Base-by-base conservation (phyloP, 2,113 vertebrate genomes). In the Alosa alosa region DNA sequence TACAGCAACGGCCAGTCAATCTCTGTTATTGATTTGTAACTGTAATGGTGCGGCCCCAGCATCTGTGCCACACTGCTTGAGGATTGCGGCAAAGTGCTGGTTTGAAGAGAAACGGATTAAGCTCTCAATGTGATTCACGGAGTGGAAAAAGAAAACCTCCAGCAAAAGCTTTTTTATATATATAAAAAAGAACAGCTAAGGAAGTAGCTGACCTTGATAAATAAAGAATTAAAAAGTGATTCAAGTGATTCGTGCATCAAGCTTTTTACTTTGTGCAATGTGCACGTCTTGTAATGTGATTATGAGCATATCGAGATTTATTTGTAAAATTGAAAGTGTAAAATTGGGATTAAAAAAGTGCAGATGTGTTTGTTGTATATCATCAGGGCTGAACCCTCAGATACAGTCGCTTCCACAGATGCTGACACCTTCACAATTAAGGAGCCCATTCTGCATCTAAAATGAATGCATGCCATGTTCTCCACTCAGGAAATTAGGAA, bases 1-100 rank as follows among this genome's bases (percentile, higher is more conserved):
- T 72, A 75, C 83, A 83, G 41, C 83, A 92, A 91, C 31, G 39
- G 81, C 85, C 41, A 90, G 90, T 93, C 87, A 87, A 90, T 91
- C 87, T 86, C 64, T 57, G 75, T 46, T 86, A 93, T 91, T 82
- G 90, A 92, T 93, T 90, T 86, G 85, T 78, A 86, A 78, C 78
- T 89, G 82, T 82, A 84, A 86, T 88, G 88, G 68, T 87, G 68
- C 45, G 81, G 85, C 55, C 82, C 82, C 44, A 84, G 60, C 50
- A 31, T 55, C 44, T 52, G 57, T 44, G 75, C 82, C 68, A 41
- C 60, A 84, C 39, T 52, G n/a, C n/a, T 44, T 10, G 49, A 68
- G 52, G 78, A 72, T 72, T 72, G 64, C 64, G 36, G 36, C 64
- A 72, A 9, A 72, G n/a, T 36, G 64, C 64, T 10, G 25, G 64